These are phyloP conservation scores for Sycophila texana DNA, from an alignment of 2,888 invertebrate species.

Conservation along the genomic window DNA sequence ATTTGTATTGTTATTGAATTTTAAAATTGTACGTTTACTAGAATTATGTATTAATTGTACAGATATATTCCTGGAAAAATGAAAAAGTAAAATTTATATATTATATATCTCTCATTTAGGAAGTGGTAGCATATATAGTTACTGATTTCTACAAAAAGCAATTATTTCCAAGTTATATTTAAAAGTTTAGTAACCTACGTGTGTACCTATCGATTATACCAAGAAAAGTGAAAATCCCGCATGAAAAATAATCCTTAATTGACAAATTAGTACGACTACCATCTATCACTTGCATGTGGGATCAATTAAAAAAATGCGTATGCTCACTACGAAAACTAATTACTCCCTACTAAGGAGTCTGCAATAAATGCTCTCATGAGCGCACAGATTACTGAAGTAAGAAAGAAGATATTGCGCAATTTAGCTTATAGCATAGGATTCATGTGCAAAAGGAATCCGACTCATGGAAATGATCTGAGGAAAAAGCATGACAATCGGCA, in stretches of 20 bases:
- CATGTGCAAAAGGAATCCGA: too few species aligned
- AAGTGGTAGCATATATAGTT: too few species aligned
- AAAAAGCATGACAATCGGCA: neutral
- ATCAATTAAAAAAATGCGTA: neutral
- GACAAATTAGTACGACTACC: conserved; percentile 16
- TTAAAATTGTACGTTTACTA: too few species aligned
- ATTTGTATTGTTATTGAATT: too few species aligned
- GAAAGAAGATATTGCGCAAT: conserved; percentile 2
- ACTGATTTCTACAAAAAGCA: too few species aligned
- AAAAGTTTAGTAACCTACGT: neutral
- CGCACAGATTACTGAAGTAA: conserved; percentile 7
- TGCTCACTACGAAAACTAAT: conserved; percentile 5
- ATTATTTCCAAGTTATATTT: neutral
- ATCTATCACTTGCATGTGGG: conserved; percentile 3
- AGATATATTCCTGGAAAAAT: neutral
- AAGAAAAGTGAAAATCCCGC: conserved; percentile 12
- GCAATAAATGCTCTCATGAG: neutral
- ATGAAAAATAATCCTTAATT: conserved; percentile 8
- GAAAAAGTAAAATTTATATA: neutral
- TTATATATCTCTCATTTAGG: neutral
- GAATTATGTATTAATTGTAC: neutral
- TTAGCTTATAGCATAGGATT: neutral
- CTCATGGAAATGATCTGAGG: too few species aligned
- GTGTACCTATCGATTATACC: neutral
- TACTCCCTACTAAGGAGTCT: neutral